Evolutionary conservation across 2,888 invertebrate genomes (phyloP), one percentile per base, ranked within the genome.

Genomic region (Drosophila meridiana): DNA sequence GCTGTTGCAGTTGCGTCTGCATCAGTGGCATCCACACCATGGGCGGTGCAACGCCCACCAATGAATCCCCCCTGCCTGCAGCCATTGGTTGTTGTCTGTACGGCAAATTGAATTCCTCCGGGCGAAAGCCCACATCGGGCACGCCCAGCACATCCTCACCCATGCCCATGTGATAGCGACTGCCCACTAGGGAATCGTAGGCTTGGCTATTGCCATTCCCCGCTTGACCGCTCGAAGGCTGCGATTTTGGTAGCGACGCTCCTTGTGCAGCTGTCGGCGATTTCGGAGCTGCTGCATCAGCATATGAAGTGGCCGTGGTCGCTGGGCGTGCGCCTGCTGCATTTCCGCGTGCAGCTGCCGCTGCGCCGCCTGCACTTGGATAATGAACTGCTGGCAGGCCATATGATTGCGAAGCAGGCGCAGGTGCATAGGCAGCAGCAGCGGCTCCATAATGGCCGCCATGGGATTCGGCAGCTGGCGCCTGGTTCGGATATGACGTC

Each of bases 281-380:
- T 28, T 73, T 62, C 75, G 55, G 32, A 83, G 67, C 7, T 69
- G 75, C 64, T 82, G 90, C 60, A 88, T 68, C 70, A 83, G 76
- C 73, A 90, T 76, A 73, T 69, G 88, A 0, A 84, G 56, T 7
- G 85, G 90, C 6, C 83, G 79, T 20, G 84, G 87, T 0, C 89
- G 82, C 48, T 84, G 86, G 28, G 82, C 82, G 42, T 73, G 82
- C 13, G 64, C 80, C 61, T 69, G 65, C 56, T 79, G 74, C 26
- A 82, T 28, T 45, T 83, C 81, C 78, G 11, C 45, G 40, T 63
- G 76, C 34, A 81, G 60, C 20, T 78, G 82, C 42, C 75, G 75
- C 55, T 73, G 83, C 20, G 82, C 83, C 59, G 60, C 69, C 75
- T 76, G 69, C 14, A 89, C 43, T n/a, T 81, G 80, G 45, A 64